Evolutionary conservation across 2,888 invertebrate species (phyloP).

Genomic region (Parnassius mnemosyne): DNA sequence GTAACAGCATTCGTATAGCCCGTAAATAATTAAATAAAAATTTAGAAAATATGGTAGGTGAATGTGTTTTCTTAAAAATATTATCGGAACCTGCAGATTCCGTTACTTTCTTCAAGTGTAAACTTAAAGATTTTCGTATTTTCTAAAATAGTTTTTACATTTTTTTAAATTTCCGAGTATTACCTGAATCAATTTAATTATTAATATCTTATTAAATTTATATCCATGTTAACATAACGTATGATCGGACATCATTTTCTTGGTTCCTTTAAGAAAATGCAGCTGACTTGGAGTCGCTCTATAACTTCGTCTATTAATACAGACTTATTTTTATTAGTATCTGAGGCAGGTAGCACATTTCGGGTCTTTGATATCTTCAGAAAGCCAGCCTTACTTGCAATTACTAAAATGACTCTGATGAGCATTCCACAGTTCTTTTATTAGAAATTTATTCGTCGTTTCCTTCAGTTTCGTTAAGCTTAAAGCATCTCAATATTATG

Average conservation of each 20-base stretch:
- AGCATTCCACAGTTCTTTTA: slow-evolving; percentile 19
- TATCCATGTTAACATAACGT: slow-evolving; percentile 23
- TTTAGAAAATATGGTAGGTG: no score
- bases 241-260: slow-evolving; percentile 74
- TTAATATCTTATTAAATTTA: slow-evolving; percentile 4
- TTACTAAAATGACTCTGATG: slow-evolving; percentile 40
- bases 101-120: no score
- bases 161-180: no score
- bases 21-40: no score
- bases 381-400: slow-evolving; percentile 37
- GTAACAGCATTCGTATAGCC: no score
- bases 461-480: neutral
- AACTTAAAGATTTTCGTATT: no score
- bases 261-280: slow-evolving; percentile 78
- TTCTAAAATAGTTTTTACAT: no score
- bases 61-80: no score
- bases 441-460: slow-evolving; percentile 1
- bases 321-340: slow-evolving; percentile 73
- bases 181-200: no score
- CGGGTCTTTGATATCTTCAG: slow-evolving; percentile 50
- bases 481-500: no score
- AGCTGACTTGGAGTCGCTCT: slow-evolving; percentile 68
- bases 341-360: slow-evolving; percentile 49
- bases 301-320: slow-evolving; percentile 73
- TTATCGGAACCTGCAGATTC: no score